Conservation (phyloP, 2,113 vertebrate genomes). For the Serilophus lunatus region DNA sequence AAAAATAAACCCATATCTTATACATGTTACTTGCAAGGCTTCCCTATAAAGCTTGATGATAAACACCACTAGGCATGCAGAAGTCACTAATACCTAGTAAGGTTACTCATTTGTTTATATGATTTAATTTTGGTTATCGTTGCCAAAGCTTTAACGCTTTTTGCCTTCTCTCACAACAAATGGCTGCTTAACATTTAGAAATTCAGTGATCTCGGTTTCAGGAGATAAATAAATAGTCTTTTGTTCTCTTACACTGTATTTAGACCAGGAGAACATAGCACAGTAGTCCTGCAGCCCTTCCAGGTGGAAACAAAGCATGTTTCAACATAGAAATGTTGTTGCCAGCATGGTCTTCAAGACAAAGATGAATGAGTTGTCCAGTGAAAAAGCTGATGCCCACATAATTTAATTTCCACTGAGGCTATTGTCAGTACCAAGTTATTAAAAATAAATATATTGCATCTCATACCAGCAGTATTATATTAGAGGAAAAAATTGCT, state of each 20-base stretch:
- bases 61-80: not conserved
- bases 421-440: constrained; percentile 22
- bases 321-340: not conserved
- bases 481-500: not conserved
- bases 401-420: constrained; percentile 8
- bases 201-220: not conserved
- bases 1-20: not conserved
- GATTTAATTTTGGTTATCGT: not conserved
- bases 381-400: not conserved
- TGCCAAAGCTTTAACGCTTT: not conserved
- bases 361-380: not conserved
- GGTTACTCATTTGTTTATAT: not conserved
- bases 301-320: not conserved
- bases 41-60: not conserved
- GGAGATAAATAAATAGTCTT: not conserved
- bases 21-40: not conserved
- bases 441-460: constrained; percentile 27
- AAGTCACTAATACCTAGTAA: not conserved
- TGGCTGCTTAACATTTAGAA: not conserved
- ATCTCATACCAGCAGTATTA: not conserved
- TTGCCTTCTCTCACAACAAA: not conserved
- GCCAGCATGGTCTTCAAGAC: not conserved
- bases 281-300: not conserved
- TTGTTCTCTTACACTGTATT: not conserved
- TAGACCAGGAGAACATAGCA: not conserved